Evolutionary conservation across 1,140 invertebrate genomes (phyloP), one percentile per base, ranked within the genome.

Genomic region (Holotrichia oblita): DNA sequence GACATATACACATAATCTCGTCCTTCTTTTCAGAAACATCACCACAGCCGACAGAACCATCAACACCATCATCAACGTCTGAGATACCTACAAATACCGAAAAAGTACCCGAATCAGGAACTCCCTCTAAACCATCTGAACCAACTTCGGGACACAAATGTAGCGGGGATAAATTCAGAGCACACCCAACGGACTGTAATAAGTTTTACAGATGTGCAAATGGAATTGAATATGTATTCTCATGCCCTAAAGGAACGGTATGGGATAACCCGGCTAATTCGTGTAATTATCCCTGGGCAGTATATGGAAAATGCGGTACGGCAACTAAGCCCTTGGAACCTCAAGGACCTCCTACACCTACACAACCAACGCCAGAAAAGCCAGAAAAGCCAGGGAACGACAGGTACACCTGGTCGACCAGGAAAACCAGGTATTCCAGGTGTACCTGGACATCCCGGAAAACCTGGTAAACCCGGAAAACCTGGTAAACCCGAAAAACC

Each of bases 161-260:
- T 83, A 81, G 78, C 9, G 79, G 86, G 12, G 90, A 90, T 83
- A 86, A 86, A 12, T 87, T 87, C 80, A 73, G 83, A 40, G 86
- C 83, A 42, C 89, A 90, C 86, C 86, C 83, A 20, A 84, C 87
- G 42, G 88, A 94, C 77, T 94, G 93, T 80, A 88, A 85, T 73
- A 93, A 92, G 79, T 94, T 94, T 83, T 93, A 93, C 79, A 88
- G 92, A 84, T 94, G 93, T 85, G 90, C 93, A 0, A 84, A 88
- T 74, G 86, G 90, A 78, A 89, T 85, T 24, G 89, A 87, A 79
- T 90, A 91, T 80, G 88, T 91, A 42, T 94, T 92, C 82, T 88
- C 87, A 48, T 94, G 92, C 85, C 91, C 89, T 1, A 85, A 87
- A n/a, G 92, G 91, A 69, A 93, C 92, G 4, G 90, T 92, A 10